Base-by-base conservation (phyloP, 2,113 vertebrate genomes). In the Elaphurus davidianus region DNA sequence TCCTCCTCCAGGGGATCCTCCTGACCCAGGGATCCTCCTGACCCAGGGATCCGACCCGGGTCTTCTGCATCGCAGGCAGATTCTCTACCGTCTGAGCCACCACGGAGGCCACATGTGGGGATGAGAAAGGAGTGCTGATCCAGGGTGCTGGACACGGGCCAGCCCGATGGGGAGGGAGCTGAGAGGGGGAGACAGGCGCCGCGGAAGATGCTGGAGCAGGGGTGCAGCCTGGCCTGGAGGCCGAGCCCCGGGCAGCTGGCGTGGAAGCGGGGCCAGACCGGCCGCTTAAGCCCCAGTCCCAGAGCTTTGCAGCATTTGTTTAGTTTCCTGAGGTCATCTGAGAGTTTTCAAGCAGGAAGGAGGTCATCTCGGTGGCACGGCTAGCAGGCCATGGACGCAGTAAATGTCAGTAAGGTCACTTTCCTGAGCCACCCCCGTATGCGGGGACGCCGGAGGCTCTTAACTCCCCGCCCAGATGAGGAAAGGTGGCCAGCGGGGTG, bases 401-500 rank as follows among this genome's bases (percentile, higher is more conserved):
- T 12, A 15, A 13, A 45, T 0, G 14, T 17, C 17, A 5, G 6
- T 15, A 6, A 8, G 78, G 11, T 28, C 30, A 4, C 33, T 67
- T 3, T 30, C 79, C 30, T 6, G 30, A 13, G 43, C 0, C 2
- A 7, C 12, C 40, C 28, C 27, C 33, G 0, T 1, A 2, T 4
- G 14, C 4, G 2, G 16, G 54, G 64, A 28, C 25, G 3, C 57
- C n/a, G 30, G 54, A 17, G 33, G 50, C 13, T 23, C 50, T 47
- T 23, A 25, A 17, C 27, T 62, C 40, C 27, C 23, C 5, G 13
- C 47, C 45, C 6, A 1, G 10, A 52, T 0, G 4, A 74, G 52
- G 87, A 78, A 91, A 4, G 11, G 33, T 28, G 15, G 7, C 28
- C 78, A 3, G 27, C 1, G 6, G 76, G 57, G 33, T 0, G 0